Percentiles rank a stretch among this genome's conserved stretches.
Conservation (phyloP, 1,140 invertebrate genomes). For the Bombyx mandarina region DNA sequence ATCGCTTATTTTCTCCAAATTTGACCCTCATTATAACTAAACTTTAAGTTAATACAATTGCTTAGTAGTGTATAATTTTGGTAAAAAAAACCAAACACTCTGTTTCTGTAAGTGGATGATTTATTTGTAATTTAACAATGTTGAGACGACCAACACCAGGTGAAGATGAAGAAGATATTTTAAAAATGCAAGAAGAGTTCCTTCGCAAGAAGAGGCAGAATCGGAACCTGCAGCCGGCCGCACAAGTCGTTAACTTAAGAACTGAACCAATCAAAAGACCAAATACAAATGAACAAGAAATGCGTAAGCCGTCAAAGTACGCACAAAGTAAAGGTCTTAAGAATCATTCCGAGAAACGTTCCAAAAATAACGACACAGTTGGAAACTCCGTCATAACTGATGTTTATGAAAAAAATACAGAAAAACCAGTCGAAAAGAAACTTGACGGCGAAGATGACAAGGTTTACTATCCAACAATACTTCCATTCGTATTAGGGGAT, state of each 20-base stretch:
- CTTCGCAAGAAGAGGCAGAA: slow-evolving; percentile 66
- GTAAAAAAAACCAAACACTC: too few species aligned
- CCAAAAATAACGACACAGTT: slow-evolving; percentile 20
- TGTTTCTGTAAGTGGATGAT: not conserved
- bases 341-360: slow-evolving; percentile 29
- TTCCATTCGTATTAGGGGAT: slow-evolving; percentile 71
- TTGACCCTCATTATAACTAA: too few species aligned
- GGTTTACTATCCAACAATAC: slow-evolving; percentile 62
- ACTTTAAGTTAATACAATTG: too few species aligned
- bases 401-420: slow-evolving; percentile 40
- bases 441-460: slow-evolving; percentile 50
- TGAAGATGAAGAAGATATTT: slow-evolving; percentile 78
- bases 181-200: slow-evolving; percentile 80
- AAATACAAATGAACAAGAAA: slow-evolving; percentile 13
- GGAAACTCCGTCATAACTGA: slow-evolving; percentile 30
- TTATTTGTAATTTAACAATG: slow-evolving; percentile 50
- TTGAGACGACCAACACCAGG: slow-evolving; percentile 74
- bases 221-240: slow-evolving; percentile 69
- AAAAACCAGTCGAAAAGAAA: slow-evolving; percentile 32
- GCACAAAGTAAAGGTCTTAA: slow-evolving; percentile 50
- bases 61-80: too few species aligned
- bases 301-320: slow-evolving; percentile 55
- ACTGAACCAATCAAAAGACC: slow-evolving; percentile 31
- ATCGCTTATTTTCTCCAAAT: too few species aligned
- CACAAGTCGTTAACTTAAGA: slow-evolving; percentile 72